Evolutionary conservation across 2,113 vertebrate species (phyloP).

Genomic region (Siniperca knerii): DNA sequence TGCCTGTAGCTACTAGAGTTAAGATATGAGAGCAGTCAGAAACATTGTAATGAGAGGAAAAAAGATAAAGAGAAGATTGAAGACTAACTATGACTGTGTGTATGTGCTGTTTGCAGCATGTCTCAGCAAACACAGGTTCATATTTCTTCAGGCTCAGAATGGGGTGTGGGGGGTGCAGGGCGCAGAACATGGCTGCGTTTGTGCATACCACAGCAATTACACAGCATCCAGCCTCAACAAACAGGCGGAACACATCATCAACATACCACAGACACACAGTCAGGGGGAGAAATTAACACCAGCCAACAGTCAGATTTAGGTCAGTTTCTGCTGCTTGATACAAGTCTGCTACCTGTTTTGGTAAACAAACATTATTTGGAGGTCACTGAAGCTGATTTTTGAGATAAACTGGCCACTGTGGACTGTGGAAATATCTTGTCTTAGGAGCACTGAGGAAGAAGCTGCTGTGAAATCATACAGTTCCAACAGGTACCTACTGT

Average conservation of each 20-base stretch:
- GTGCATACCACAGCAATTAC: slow-evolving; percentile 79
- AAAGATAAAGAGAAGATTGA: slow-evolving; percentile 45
- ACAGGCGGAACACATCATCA: slow-evolving; percentile 52
- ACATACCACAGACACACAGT: slow-evolving; percentile 50
- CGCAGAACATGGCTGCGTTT: slow-evolving; percentile 64
- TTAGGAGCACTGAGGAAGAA: neutral
- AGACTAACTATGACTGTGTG: neutral
- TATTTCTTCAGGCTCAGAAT: slow-evolving; percentile 67
- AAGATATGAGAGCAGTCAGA: slow-evolving; percentile 84
- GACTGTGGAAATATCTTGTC: neutral
- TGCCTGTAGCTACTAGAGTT: slow-evolving; percentile 89
- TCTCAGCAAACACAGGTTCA: slow-evolving; percentile 88
- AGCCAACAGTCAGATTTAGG: slow-evolving; percentile 14
- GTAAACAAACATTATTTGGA: neutral
- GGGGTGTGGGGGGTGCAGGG: neutral
- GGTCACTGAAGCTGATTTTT: neutral
- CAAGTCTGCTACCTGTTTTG: neutral
- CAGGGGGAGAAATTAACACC: slow-evolving; percentile 36
- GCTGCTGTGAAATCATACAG: neutral
- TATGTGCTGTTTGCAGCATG: slow-evolving; percentile 83
- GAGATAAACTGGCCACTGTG: neutral
- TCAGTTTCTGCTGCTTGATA: slow-evolving; percentile 7
- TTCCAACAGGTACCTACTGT: neutral
- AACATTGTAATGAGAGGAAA: slow-evolving; percentile 85
- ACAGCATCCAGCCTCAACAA: slow-evolving; percentile 65